phyloP scores from a whole-genome alignment of 2,888 invertebrate genomes.

The Stomorhina lunata region DNA sequence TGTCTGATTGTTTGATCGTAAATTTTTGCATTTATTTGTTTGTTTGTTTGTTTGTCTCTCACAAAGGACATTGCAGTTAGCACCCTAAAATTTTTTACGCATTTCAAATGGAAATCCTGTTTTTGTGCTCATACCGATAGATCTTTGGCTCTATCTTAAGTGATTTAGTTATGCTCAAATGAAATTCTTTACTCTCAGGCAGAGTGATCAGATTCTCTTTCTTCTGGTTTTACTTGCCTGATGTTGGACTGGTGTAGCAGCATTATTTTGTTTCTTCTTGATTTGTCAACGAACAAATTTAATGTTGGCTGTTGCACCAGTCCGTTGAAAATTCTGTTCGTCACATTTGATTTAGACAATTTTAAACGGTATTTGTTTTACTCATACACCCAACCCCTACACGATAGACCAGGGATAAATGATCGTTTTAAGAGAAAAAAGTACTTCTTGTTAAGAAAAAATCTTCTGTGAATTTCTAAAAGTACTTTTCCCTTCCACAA shows the following conservation, averaged over 20 bases:
- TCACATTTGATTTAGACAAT: conserved; percentile 77
- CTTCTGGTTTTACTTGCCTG: conserved; percentile 29
- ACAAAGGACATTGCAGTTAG: conserved; percentile 69
- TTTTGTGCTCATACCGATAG: neutral
- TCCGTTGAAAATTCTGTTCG: conserved; percentile 77
- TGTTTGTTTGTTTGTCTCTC: neutral
- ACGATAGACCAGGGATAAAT: neutral
- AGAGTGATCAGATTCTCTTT: neutral
- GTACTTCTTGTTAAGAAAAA: neutral
- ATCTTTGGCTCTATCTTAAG: neutral
- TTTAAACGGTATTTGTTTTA: conserved; percentile 53
- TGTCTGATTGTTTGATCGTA: neutral
- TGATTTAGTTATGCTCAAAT: conserved; percentile 47
- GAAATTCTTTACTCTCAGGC: conserved; percentile 50
- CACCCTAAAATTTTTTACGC: conserved; percentile 71
- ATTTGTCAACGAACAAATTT: conserved; percentile 29
- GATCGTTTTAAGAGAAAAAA: neutral
- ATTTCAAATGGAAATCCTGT: conserved; percentile 61
- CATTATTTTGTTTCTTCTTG: neutral
- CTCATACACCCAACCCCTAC: neutral
- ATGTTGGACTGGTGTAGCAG: no score
- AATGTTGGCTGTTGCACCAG: conserved; percentile 70
- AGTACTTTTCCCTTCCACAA: neutral
- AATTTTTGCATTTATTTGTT: conserved; percentile 26
- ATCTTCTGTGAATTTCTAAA: neutral